Percentiles rank a stretch among this genome's conserved stretches.
These are phyloP conservation scores for Conistra vaccinii DNA, from an alignment of 2,888 invertebrate genomes.

Conservation along the genomic window DNA sequence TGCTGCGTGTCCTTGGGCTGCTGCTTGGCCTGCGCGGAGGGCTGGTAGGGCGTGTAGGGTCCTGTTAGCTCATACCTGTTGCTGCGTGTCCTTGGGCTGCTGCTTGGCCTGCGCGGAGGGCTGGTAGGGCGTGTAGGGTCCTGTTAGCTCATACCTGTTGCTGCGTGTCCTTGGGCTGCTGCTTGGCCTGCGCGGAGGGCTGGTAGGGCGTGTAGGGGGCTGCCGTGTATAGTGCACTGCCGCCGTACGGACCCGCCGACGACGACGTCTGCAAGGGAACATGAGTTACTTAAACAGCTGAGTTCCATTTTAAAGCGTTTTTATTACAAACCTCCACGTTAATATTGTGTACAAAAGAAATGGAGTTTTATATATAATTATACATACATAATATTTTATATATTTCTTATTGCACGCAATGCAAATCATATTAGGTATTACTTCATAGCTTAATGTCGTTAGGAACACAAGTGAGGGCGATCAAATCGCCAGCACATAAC, in stretches of 20 bases:
- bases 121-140: conserved; percentile 72
- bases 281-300: background rate
- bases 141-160: background rate
- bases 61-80: no score
- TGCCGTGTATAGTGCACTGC: conserved; percentile 86
- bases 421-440: no score
- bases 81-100: conserved; percentile 51
- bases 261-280: conserved; percentile 80
- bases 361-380: no score
- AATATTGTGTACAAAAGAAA: no score
- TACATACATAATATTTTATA: no score
- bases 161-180: conserved; percentile 52
- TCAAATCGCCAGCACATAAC: no score
- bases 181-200: conserved; percentile 63
- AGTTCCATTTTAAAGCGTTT: background rate
- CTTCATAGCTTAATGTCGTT: no score
- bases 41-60: background rate
- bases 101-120: conserved; percentile 63
- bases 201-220: conserved; percentile 75
- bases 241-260: conserved; percentile 84
- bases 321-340: background rate
- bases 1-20: conserved; percentile 12
- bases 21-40: conserved; percentile 1
- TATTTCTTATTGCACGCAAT: no score
- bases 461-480: no score